Base-by-base conservation (phyloP, 2,888 invertebrate genomes). In the Oxyteleia sp. region DNA sequence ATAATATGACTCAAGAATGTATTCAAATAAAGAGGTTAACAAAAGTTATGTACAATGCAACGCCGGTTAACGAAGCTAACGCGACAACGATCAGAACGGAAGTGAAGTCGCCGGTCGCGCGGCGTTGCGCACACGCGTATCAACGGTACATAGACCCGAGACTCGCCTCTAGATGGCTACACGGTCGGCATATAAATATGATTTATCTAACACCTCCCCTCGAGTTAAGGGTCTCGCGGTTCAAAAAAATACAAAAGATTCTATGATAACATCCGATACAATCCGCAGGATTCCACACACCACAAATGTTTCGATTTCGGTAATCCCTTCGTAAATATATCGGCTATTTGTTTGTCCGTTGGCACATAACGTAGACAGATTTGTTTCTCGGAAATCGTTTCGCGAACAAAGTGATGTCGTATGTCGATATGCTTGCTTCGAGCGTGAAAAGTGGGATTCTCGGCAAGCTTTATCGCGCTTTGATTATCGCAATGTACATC, bases 131-230 rank as follows among this genome's bases (percentile, higher is more conserved):
- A 11, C 45, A 18, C 16, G 1, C 20, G 16, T 10, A 18, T 5
- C 18, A 47, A 4, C 20, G 20, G 45, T 47, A 18, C 45, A 16
- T 18, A 47, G 45, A 47, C 45, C 45, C 45, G 45, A 16, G 20
- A 47, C 45, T 47, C 20, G 20, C 45, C 18, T 8, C 45, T 47
- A 47, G 45, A 47, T 47, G 45, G 45, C 16, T 18, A 47, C 18
- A 47, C 8, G 8, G 45, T 47, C 10, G 18, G 18, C 18, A 18
- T 47, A 10, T 8, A 47, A 16, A 47, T 18, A 18, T 47, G 18
- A 47, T n/a, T n/a, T 16, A 47, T 18, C 18, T 47, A 47, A 47
- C 18, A 47, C 45, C 45, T 45, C 45, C 45, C 45, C 45, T 45
- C 45, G 45, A 45, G 45, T 45, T 8, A 45, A 45, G 16, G 45